Evolutionary conservation across 2,113 vertebrate genomes (phyloP).

Genomic region (Microtus oregoni): DNA sequence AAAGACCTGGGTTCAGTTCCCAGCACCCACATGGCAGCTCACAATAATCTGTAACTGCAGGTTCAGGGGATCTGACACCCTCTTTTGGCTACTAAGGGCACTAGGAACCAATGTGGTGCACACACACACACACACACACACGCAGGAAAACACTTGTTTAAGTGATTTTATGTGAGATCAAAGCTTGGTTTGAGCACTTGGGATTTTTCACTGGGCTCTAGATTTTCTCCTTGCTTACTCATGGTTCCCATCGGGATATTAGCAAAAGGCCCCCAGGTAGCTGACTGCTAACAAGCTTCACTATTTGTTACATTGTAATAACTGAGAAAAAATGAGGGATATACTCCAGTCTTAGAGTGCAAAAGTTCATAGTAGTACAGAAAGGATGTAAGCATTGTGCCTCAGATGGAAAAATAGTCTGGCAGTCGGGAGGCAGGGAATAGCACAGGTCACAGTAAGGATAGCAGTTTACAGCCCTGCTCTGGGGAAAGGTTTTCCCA

Average conservation of each 20-base stretch:
- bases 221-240: not conserved
- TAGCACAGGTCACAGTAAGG: no score
- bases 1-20: not conserved
- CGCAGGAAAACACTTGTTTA: not conserved
- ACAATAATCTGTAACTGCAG: not conserved
- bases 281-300: not conserved
- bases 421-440: no score
- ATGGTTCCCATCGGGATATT: no score
- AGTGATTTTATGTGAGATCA: not conserved
- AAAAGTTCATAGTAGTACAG: not conserved
- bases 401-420: no score
- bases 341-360: not conserved
- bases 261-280: not conserved
- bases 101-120: not conserved
- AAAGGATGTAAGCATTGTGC: not conserved
- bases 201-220: not conserved
- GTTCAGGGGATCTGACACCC: not conserved
- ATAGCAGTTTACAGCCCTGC: no score
- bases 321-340: not conserved
- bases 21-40: not conserved
- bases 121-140: not conserved
- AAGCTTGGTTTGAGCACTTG: slow-evolving; percentile 21
- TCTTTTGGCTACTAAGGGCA: not conserved
- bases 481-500: no score
- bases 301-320: slow-evolving; percentile 30